Evolutionary conservation across 2,797 vertebrate genomes (phyloP).

Genomic region (Aulostomus chinensis): DNA sequence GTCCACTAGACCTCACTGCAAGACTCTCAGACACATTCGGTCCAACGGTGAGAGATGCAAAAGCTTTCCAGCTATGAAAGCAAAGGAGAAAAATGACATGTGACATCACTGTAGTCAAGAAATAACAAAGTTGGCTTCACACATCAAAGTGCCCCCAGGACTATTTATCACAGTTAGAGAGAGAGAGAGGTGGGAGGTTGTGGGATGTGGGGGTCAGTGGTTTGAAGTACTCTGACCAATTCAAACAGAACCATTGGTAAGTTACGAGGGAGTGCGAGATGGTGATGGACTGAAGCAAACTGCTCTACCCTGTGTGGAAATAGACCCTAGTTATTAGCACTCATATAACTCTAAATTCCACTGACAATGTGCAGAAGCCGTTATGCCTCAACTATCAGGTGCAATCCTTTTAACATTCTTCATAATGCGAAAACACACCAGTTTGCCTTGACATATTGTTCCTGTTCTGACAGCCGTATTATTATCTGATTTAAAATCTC

Average conservation of each 20-base stretch:
- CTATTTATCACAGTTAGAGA: conserved; percentile 50
- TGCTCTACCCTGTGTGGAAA: not conserved
- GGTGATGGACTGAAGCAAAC: conserved; percentile 26
- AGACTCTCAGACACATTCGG: conserved; percentile 36
- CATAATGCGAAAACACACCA: too few species aligned
- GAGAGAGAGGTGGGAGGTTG: conserved; percentile 5
- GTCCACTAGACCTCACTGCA: conserved; percentile 30
- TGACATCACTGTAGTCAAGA: conserved; percentile 50
- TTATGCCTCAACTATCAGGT: not conserved
- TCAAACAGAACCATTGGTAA: conserved; percentile 51
- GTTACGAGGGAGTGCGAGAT: conserved; percentile 3
- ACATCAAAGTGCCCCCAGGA: conserved; percentile 50
- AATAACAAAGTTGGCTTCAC: conserved; percentile 52
- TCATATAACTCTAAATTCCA: not conserved
- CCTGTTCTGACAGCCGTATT: too few species aligned
- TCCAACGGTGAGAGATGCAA: conserved; percentile 34
- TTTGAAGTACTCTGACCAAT: conserved; percentile 46
- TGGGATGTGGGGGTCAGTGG: conserved; percentile 12
- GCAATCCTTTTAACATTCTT: too few species aligned
- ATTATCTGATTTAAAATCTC: too few species aligned
- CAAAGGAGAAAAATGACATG: conserved; percentile 57
- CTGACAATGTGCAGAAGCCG: not conserved
- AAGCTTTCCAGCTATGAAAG: conserved; percentile 64
- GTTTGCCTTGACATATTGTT: too few species aligned
- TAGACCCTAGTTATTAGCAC: not conserved